Evolutionary conservation across 2,113 vertebrate genomes (phyloP).

Genomic region (Triplophysa siluroides): DNA sequence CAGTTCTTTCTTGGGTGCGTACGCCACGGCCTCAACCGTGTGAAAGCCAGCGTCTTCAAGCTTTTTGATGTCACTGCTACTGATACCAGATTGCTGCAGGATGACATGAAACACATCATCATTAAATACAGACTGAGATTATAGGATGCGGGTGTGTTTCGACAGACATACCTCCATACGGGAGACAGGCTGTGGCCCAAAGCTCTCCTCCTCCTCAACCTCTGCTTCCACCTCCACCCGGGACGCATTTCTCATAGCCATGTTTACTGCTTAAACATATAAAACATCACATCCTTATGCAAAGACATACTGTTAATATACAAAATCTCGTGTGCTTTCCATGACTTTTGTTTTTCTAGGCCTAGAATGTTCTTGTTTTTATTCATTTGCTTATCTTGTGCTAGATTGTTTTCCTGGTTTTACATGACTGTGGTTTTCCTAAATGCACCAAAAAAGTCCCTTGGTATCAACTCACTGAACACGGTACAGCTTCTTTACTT

Average conservation of each 20-base stretch:
- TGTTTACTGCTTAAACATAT: slow-evolving; percentile 54
- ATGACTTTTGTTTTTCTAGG: too few relatives aligned
- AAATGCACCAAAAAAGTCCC: not conserved
- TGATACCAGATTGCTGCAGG: slow-evolving; percentile 89
- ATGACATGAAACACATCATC: not conserved
- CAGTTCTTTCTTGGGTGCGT: slow-evolving; percentile 94
- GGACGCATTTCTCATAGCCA: slow-evolving; percentile 86
- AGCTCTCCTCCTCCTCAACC: slow-evolving; percentile 88
- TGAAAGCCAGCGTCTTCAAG: slow-evolving; percentile 96
- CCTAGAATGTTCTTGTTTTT: too few relatives aligned
- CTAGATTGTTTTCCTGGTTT: not conserved
- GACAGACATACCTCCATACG: slow-evolving; percentile 81
- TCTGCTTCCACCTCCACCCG: slow-evolving; percentile 75
- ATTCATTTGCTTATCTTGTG: too few relatives aligned
- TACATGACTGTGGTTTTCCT: not conserved
- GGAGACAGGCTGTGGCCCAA: slow-evolving; percentile 87
- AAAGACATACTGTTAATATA: not conserved
- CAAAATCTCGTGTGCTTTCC: too few relatives aligned
- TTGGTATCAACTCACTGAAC: not conserved
- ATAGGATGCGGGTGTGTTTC: not conserved
- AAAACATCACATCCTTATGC: not conserved
- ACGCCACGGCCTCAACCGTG: slow-evolving; percentile 95
- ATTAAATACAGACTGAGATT: not conserved
- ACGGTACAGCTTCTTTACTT: too few relatives aligned
- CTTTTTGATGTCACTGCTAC: slow-evolving; percentile 93